These are phyloP conservation scores for Mastigias papua DNA, from an alignment of 30 jellyfish, hydroid and myxozoan genomes.

Conservation along the genomic window DNA sequence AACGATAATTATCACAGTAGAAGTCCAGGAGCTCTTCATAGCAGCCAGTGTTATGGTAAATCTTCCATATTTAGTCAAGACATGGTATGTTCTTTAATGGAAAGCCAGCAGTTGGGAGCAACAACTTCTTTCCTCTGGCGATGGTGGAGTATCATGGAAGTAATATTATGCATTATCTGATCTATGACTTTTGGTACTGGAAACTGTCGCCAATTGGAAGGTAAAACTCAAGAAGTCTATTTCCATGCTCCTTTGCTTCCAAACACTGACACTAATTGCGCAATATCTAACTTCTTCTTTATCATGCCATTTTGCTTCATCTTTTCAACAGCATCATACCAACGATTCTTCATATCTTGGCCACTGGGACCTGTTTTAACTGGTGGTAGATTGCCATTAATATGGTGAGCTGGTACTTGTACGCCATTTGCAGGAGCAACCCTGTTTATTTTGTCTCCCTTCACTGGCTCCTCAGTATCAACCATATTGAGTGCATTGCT, in stretches of 20 bases:
- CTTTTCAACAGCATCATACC: constrained; percentile 73
- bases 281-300: constrained; percentile 66
- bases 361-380: constrained; percentile 47
- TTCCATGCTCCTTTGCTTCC: constrained; percentile 91
- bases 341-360: constrained; percentile 15
- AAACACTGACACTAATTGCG: constrained; percentile 82
- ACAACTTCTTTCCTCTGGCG: too few species aligned
- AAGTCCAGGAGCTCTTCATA: too few species aligned
- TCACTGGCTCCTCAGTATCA: constrained; percentile 55
- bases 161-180: too few species aligned
- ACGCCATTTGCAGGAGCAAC: constrained; percentile 71
- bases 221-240: too few species aligned
- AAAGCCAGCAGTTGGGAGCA: too few species aligned
- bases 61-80: too few species aligned
- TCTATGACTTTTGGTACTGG: too few species aligned
- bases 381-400: constrained; percentile 57
- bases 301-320: constrained; percentile 74
- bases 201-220: too few species aligned
- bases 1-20: too few species aligned
- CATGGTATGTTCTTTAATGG: too few species aligned
- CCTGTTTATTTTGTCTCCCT: constrained; percentile 44
- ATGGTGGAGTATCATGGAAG: too few species aligned
- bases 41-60: too few species aligned
- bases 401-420: constrained; percentile 68
- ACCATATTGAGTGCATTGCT: constrained; percentile 71